Evolutionary conservation across 2,797 vertebrate genomes (phyloP), one percentile per base, ranked within the genome.

Genomic region (Podargus strigoides): DNA sequence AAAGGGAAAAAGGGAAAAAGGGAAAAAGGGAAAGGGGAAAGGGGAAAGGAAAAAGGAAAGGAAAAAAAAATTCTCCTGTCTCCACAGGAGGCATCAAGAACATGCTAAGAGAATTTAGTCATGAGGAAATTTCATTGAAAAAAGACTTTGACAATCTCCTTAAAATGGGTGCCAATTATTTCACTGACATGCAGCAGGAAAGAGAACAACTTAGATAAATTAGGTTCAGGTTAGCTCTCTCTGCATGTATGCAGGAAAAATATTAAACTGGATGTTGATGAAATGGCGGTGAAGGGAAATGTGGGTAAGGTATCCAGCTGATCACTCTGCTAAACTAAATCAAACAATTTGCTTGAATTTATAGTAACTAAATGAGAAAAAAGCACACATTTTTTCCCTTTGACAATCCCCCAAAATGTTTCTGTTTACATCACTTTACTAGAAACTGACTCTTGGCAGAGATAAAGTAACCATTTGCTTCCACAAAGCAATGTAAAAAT

Each of bases 391-490:
- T 58, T 93, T 89, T 75, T 88, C 49, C 76, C 30, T 56, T 89
- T 94, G 82, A 95, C 87, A 95, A 79, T 85, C 66, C 67, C 84
- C 79, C 56, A 95, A 89, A 97, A 94, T 94, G 92, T 98, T 95
- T 96, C 96, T 92, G 50, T 97, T 97, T 96, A 96, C 80, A 95
- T 83, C 80, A 85, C 94, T 97, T 97, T 97, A 95, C 93, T 97
- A 82, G 90, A 94, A 96, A 95, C 94, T 91, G 94, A 93, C 91
- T 97, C 94, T 94, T 96, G 96, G 96, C 96, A 97, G 90, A 96
- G 96, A 97, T 97, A 97, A 97, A 97, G 90, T 95, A 97, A 97
- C 95, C 87, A 96, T 97, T 98, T 97, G 89, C 90, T 85, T 96
- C 72, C 85, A 96, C 74, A 97, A 96, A 96, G 87, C 62, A 73